Percentiles rank a stretch among this genome's conserved stretches.
These are phyloP conservation scores for Epiblema foenella DNA, from an alignment of 2,888 invertebrate species.

Conservation along the genomic window DNA sequence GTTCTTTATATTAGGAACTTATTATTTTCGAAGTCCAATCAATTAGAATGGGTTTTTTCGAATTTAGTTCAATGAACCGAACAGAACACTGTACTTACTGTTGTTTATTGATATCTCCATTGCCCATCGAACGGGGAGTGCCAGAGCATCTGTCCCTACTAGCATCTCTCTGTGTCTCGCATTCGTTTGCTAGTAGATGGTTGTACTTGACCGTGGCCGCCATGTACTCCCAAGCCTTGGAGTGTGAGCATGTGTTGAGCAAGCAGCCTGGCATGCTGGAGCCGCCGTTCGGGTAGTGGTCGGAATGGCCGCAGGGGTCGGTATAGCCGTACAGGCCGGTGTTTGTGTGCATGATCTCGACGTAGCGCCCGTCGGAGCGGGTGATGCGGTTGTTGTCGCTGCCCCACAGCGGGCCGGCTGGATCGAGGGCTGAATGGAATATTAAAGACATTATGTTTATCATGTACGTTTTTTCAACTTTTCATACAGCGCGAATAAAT, in stretches of 20 bases:
- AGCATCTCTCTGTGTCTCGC: slow-evolving; percentile 45
- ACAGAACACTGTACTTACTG: slow-evolving; percentile 51
- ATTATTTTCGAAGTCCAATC: too few species aligned
- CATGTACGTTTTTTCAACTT: too few species aligned
- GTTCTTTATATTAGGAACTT: too few species aligned
- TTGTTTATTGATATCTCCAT: slow-evolving; percentile 61
- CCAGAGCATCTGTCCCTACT: slow-evolving; percentile 55
- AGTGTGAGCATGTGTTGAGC: slow-evolving; percentile 65
- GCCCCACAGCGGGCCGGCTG: slow-evolving; percentile 71
- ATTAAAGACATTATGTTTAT: background rate
- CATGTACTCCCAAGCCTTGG: slow-evolving; percentile 63
- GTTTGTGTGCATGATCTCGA: slow-evolving; percentile 76
- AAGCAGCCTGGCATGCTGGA: slow-evolving; percentile 68
- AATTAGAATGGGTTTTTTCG: too few species aligned
- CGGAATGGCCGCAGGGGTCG: slow-evolving; percentile 65
- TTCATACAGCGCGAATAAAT: too few species aligned
- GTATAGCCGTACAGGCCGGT: slow-evolving; percentile 58
- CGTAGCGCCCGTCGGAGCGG: slow-evolving; percentile 65
- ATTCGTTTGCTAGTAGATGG: slow-evolving; percentile 62
- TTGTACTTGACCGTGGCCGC: slow-evolving; percentile 63
- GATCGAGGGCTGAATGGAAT: slow-evolving; percentile 66
- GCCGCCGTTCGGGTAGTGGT: slow-evolving; percentile 73
- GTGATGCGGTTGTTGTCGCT: slow-evolving; percentile 56
- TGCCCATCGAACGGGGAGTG: slow-evolving; percentile 59
- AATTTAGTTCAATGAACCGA: too few species aligned